These are phyloP conservation scores for Lepilemur ruficaudatus DNA, from an alignment of 2,797 vertebrate genomes.

Conservation along the genomic window DNA sequence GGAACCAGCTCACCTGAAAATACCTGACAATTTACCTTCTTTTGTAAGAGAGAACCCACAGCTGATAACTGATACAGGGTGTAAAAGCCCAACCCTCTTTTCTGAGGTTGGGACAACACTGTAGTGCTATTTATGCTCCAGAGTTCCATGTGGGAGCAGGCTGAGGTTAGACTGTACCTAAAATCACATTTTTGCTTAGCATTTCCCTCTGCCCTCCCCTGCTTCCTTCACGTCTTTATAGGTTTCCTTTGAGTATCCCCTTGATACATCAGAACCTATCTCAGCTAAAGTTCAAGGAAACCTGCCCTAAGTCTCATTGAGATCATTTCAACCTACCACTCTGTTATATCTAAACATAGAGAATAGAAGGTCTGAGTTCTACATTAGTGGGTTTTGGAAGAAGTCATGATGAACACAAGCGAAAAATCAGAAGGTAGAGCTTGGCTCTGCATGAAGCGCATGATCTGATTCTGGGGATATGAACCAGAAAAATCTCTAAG, in stretches of 20 bases:
- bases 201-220: background rate
- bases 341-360: rapidly evolving
- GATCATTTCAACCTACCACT: background rate
- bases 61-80: rapidly evolving
- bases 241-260: background rate
- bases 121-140: rapidly evolving
- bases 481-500: background rate
- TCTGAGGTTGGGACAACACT: rapidly evolving
- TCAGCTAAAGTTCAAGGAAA: background rate
- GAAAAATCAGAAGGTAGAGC: background rate
- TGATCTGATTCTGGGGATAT: background rate
- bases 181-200: background rate
- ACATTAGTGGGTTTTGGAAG: rapidly evolving
- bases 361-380: background rate
- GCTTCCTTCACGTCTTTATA: background rate
- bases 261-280: background rate
- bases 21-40: no score
- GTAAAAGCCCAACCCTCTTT: background rate
- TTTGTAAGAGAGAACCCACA: rapidly evolving
- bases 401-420: rapidly evolving
- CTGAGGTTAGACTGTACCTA: background rate
- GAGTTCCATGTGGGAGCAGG: no score
- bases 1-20: no score
- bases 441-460: background rate
- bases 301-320: no score